These are phyloP conservation scores for Octodon degus DNA, from an alignment of 2,113 vertebrate species.

Conservation along the genomic window DNA sequence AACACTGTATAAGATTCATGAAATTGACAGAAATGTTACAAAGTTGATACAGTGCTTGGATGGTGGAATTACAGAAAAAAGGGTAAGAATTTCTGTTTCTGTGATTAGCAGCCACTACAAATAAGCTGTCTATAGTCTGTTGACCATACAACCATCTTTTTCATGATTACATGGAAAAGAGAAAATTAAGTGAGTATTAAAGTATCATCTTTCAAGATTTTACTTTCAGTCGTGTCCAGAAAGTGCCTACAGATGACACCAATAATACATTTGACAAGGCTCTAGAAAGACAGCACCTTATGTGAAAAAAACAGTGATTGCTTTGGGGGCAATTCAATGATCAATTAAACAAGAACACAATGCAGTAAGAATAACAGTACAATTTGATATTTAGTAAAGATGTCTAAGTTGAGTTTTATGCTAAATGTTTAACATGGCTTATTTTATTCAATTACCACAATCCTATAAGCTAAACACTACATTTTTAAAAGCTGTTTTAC, in stretches of 20 bases:
- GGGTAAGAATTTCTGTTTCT: constrained; percentile 57
- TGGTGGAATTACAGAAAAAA: constrained; percentile 45
- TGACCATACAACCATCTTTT: constrained; percentile 46
- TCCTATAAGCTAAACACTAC: not conserved
- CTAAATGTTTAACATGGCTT: not conserved
- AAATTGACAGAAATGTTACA: constrained; percentile 21
- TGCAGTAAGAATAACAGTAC: not conserved
- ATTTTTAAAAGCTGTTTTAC: constrained; percentile 42
- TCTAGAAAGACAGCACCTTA: not conserved
- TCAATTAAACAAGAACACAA: not conserved
- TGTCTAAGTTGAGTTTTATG: not conserved
- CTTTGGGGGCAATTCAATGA: not conserved
- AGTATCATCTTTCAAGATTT: constrained; percentile 54
- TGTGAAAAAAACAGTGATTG: not conserved
- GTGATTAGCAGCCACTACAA: constrained; percentile 33
- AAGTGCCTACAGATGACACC: constrained; percentile 34
- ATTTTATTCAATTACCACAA: constrained; percentile 32
- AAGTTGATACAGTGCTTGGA: constrained; percentile 26
- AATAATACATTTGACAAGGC: constrained; percentile 17
- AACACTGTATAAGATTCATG: not conserved
- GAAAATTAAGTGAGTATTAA: constrained; percentile 49
- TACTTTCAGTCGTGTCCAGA: constrained; percentile 46
- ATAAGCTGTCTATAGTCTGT: constrained; percentile 11
- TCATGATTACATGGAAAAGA: not conserved
- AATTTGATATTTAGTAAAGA: not conserved